These are phyloP conservation scores for Catamblyrhynchus diadema DNA, from an alignment of 2,797 vertebrate genomes.

Conservation along the genomic window DNA sequence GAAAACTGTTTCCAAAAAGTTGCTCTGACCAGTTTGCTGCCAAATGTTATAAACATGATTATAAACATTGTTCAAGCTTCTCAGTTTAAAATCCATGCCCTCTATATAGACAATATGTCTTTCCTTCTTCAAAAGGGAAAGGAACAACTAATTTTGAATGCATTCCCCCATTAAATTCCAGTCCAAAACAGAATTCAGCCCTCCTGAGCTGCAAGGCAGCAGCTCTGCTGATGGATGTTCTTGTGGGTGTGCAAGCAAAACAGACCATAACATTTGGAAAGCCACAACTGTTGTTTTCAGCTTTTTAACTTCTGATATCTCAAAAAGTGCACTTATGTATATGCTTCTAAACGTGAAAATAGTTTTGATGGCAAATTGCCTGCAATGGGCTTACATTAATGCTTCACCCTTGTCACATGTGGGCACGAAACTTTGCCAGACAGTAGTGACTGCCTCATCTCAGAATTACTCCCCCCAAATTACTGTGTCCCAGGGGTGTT, in stretches of 20 bases:
- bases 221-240: background rate
- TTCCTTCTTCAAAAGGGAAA: background rate
- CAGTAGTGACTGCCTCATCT: background rate
- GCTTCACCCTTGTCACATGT: accelerated
- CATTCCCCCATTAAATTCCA: background rate
- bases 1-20: conserved; percentile 22
- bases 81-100: conserved; percentile 11
- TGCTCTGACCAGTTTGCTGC: conserved; percentile 22
- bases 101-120: background rate
- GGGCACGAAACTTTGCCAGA: background rate
- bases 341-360: background rate
- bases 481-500: background rate
- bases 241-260: background rate
- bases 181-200: background rate
- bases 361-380: background rate
- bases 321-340: background rate
- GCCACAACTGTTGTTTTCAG: background rate
- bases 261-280: background rate
- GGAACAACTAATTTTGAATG: background rate
- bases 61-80: conserved; percentile 10
- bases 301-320: background rate
- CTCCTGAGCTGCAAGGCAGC: background rate
- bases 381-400: background rate
- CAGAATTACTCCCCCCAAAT: background rate
- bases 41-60: conserved; percentile 28